phyloP scores from a whole-genome alignment of 2,888 invertebrate genomes.

The Anagyrus pseudococci region DNA sequence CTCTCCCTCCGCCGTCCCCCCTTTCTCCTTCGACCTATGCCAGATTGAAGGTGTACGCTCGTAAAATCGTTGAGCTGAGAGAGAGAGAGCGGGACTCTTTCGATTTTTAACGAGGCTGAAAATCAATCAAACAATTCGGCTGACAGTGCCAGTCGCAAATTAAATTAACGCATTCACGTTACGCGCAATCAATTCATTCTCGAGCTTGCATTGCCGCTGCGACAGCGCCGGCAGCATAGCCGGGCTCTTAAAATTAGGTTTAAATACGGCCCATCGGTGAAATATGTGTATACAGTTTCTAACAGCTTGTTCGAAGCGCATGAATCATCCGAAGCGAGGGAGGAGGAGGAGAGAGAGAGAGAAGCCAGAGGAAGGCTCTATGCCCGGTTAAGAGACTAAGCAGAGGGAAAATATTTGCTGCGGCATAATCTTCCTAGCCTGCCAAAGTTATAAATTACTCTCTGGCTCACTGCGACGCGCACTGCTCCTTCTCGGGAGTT shows the following conservation, averaged over 20 bases:
- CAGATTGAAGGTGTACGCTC: too few relatives aligned
- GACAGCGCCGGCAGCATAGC: not conserved
- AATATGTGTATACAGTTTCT: not conserved
- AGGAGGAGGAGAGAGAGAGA: too few relatives aligned
- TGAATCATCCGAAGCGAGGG: not conserved
- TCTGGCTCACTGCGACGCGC: not conserved
- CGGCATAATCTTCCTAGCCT: slow-evolving; percentile 1
- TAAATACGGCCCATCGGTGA: not conserved
- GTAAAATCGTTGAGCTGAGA: too few relatives aligned
- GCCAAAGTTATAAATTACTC: slow-evolving; percentile 14
- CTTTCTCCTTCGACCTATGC: not conserved
- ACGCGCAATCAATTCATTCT: not conserved
- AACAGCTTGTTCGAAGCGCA: not conserved
- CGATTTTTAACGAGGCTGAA: too few relatives aligned
- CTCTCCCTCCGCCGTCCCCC: not conserved
- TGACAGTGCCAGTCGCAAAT: too few relatives aligned
- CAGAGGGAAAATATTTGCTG: too few relatives aligned
- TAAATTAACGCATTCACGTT: not conserved
- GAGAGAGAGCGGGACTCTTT: too few relatives aligned
- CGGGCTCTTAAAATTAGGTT: too few relatives aligned
- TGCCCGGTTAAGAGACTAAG: too few relatives aligned
- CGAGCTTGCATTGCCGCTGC: not conserved
- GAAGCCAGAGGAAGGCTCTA: too few relatives aligned
- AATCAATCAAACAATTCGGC: too few relatives aligned
- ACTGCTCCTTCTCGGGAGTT: not conserved